phyloP scores from a whole-genome alignment of 2,888 invertebrate species.

The Atrina japonica region DNA sequence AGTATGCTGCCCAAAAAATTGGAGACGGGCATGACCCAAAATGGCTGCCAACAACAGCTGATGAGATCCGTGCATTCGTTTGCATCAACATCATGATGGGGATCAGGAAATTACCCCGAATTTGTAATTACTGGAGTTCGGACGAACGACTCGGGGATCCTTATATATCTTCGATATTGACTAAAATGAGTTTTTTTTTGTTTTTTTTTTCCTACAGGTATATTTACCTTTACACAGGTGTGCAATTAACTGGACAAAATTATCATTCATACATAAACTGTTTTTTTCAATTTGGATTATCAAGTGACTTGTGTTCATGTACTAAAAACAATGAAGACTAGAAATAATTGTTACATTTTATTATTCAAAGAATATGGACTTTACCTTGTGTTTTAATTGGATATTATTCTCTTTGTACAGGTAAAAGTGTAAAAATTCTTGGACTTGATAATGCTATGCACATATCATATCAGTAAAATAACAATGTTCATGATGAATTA shows the following conservation, averaged over 20 bases:
- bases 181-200: conserved; percentile 2
- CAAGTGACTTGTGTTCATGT: conserved; percentile 1
- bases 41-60: conserved; percentile 8
- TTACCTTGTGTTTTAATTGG: too few relatives aligned
- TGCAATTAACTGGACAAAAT: conserved; percentile 11
- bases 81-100: conserved; percentile 29
- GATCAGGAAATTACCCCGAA: background rate
- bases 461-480: too few relatives aligned
- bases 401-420: too few relatives aligned
- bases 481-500: too few relatives aligned
- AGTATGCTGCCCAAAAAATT: background rate
- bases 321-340: too few relatives aligned
- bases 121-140: conserved; percentile 6
- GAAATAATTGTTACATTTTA: too few relatives aligned
- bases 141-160: conserved; percentile 1
- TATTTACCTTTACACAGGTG: conserved; percentile 26
- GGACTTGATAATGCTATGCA: too few relatives aligned
- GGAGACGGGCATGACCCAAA: conserved; percentile 10
- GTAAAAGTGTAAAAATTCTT: too few relatives aligned
- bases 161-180: background rate
- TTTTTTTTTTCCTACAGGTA: too few relatives aligned
- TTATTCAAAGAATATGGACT: too few relatives aligned
- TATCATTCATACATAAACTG: too few relatives aligned
- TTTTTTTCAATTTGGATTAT: conserved; percentile 30
- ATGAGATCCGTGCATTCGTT: conserved; percentile 16